A percentile compares a stretch with the other conserved stretches of the same genome.
These are phyloP conservation scores for Brachycybe producta DNA, from an alignment of 2,888 invertebrate species.

Conservation along the genomic window DNA sequence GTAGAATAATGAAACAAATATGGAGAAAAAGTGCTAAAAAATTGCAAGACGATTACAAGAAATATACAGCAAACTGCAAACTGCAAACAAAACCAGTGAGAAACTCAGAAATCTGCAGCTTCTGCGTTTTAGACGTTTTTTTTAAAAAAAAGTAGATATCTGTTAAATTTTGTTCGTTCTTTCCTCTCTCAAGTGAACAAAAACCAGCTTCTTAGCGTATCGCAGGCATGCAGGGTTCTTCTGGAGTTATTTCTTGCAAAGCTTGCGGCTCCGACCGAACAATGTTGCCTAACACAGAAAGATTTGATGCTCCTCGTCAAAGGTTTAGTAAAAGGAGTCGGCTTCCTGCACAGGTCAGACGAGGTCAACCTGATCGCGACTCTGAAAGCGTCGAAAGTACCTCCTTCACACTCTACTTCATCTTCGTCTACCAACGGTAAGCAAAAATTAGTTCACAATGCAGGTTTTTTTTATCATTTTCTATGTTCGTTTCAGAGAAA, in stretches of 20 bases:
- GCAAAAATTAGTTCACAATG: background rate
- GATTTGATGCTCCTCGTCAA: constrained; percentile 54
- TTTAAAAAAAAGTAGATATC: background rate
- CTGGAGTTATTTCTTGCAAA: constrained; percentile 48
- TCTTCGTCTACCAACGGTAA: background rate
- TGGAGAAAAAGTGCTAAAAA: too few relatives aligned
- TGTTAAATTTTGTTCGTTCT: constrained; percentile 22
- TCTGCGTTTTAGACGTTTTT: too few relatives aligned
- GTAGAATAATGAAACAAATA: too few relatives aligned
- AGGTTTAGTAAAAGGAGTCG: constrained; percentile 55
- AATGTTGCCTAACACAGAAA: constrained; percentile 36
- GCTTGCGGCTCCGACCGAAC: constrained; percentile 31
- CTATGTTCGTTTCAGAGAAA: constrained; percentile 9
- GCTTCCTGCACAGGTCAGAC: constrained; percentile 59
- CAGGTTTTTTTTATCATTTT: background rate
- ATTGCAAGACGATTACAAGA: too few relatives aligned
- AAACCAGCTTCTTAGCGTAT: constrained; percentile 50
- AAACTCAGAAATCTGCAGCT: too few relatives aligned
- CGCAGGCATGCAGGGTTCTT: constrained; percentile 54
- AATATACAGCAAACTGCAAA: too few relatives aligned
- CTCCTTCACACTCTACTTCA: constrained; percentile 28
- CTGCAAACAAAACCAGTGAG: too few relatives aligned
- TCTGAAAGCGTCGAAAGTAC: constrained; percentile 58
- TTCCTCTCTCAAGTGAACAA: too few relatives aligned
- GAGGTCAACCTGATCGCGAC: constrained; percentile 59